Percentiles rank a stretch among this genome's conserved stretches.
Conservation (phyloP, 2,888 invertebrate genomes). For the Neoitamus cyanurus region DNA sequence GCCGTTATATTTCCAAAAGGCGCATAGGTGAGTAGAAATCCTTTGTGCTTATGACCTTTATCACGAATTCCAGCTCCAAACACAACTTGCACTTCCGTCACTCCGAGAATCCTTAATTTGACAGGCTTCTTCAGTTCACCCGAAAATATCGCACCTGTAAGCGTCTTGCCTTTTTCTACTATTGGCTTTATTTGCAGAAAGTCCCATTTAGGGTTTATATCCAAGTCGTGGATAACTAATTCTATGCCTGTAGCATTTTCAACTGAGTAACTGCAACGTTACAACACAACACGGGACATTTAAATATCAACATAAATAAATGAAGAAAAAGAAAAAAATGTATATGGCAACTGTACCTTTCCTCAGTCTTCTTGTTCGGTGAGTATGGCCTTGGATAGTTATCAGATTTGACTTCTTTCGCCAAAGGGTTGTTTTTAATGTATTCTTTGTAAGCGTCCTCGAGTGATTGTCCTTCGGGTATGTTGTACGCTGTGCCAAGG, state of each 20-base stretch:
- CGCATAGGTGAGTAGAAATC: conserved; percentile 52
- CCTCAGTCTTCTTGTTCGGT: neutral
- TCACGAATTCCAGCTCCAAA: conserved; percentile 50
- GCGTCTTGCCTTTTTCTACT: conserved; percentile 34
- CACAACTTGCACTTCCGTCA: conserved; percentile 47
- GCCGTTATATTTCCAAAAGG: conserved; percentile 49
- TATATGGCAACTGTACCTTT: neutral
- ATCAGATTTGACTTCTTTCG: conserved; percentile 9
- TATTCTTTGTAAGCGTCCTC: neutral
- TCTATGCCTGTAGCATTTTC: conserved; percentile 52
- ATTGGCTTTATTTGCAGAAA: conserved; percentile 51
- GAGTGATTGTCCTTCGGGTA: neutral
- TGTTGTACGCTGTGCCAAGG: neutral
- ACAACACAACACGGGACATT: neutral
- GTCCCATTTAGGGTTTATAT: conserved; percentile 53
- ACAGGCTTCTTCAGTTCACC: conserved; percentile 53
- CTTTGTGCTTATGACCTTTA: conserved; percentile 47
- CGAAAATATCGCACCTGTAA: conserved; percentile 48
- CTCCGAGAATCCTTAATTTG: conserved; percentile 48
- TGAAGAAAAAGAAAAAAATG: neutral
- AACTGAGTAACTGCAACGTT: conserved; percentile 48
- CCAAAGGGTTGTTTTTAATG: neutral
- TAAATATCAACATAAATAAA: neutral
- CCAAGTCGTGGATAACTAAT: conserved; percentile 52
- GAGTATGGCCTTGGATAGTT: conserved; percentile 25